Base-by-base conservation (phyloP, 2,113 vertebrate genomes). In the Pterocles burchelli region DNA sequence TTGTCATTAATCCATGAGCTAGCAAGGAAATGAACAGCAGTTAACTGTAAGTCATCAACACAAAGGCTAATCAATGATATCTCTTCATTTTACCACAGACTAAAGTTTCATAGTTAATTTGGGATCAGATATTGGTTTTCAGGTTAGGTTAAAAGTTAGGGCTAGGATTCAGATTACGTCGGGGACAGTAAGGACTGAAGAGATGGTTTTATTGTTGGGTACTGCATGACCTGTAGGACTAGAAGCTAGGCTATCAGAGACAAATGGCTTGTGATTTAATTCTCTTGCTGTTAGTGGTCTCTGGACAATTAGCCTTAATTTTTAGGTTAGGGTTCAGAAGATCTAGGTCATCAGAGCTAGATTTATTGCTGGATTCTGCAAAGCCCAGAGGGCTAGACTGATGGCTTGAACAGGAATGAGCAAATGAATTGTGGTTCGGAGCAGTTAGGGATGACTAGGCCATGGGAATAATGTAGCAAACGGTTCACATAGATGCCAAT, bases 341-440 rank as follows among this genome's bases (percentile, higher is more conserved):
- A 96, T 84, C 65, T 75, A 34, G 95, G 86, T 96, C 93, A 93
- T 89, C 86, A 95, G 38, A 90, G 76, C 33, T 81, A 95, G 91
- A 96, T 97, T 96, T 96, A 96, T 97, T 92, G 91, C 91, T 95
- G 73, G 93, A 96, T 95, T 95, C 95, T 95, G 80, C 89, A 97
- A 97, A 97, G 94, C 93, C 95, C 94, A 92, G 89, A 95, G 93
- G 95, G 94, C 68, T 91, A 81, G 52, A 68, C 70, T 95, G 94
- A 90, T 93, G 89, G 86, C 61, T 92, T 92, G 94, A 93, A 81
- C 83, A 93, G 96, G 83, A 95, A 95, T 87, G 76, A 97, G 68
- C 61, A 95, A 84, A 95, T 95, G 95, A 97, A 95, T 97, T 96
- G 96, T 95, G 76, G 79, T 65, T 93, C 4, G 6, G 57, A 94